phyloP scores from a whole-genome alignment of 2,888 invertebrate genomes.

The Phyllotreta cruciferae region DNA sequence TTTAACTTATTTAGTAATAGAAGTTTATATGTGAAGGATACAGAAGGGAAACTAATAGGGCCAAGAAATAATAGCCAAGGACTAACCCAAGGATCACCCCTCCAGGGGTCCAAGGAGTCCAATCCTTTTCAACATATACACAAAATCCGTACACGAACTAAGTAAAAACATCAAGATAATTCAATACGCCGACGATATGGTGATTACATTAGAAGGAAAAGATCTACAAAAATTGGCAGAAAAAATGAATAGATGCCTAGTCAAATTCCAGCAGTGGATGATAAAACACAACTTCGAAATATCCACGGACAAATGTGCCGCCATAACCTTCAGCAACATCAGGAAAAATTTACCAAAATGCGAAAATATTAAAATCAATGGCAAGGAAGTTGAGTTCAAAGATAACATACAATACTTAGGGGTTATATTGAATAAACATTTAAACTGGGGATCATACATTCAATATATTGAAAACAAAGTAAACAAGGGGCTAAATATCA shows the following conservation, averaged over 20 bases:
- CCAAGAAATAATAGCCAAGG: background rate
- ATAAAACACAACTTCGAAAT: slow-evolving; percentile 17
- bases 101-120: too few species aligned
- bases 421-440: slow-evolving; percentile 29
- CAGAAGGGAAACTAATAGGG: slow-evolving; percentile 6
- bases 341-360: slow-evolving; percentile 26
- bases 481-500: slow-evolving; percentile 25
- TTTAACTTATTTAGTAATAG: slow-evolving; percentile 7
- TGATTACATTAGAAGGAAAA: background rate
- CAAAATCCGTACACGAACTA: slow-evolving; percentile 1
- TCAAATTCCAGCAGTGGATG: slow-evolving; percentile 15
- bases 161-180: slow-evolving; percentile 14
- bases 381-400: slow-evolving; percentile 8
- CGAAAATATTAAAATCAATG: background rate
- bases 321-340: too few species aligned
- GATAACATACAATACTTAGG: slow-evolving; percentile 24
- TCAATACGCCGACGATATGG: slow-evolving; percentile 29
- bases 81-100: slow-evolving; percentile 1
- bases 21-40: slow-evolving; percentile 6
- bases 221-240: background rate
- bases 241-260: slow-evolving; percentile 21
- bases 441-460: slow-evolving; percentile 1
- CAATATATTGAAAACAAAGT: slow-evolving; percentile 11
- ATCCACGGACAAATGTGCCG: slow-evolving; percentile 12
- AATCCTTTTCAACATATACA: slow-evolving; percentile 2